These are phyloP conservation scores for Neotoxoptera formosana DNA, from an alignment of 1,140 invertebrate genomes.

Conservation along the genomic window DNA sequence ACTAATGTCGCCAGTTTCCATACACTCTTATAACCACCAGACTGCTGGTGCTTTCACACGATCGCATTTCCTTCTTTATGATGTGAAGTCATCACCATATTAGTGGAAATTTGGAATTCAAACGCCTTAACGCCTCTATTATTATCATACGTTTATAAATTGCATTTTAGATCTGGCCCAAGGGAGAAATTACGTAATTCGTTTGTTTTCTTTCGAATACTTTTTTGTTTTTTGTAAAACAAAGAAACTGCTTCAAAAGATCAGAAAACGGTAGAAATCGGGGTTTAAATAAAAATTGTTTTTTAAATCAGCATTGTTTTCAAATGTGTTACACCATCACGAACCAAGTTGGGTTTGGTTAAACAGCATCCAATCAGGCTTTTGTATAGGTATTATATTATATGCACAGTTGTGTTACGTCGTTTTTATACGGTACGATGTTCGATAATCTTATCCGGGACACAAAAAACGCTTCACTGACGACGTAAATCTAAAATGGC, in stretches of 20 bases:
- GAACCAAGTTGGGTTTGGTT: not conserved
- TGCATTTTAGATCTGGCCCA: not conserved
- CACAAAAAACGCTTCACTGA: not conserved
- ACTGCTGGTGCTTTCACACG: conserved; percentile 29
- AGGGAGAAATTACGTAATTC: not conserved
- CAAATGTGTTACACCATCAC: not conserved
- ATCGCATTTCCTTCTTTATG: not conserved
- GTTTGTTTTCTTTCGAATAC: not conserved
- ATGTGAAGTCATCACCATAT: not conserved
- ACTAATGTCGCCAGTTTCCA: not conserved
- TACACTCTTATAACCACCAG: not conserved
- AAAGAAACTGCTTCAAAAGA: not conserved
- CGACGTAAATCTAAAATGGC: not conserved
- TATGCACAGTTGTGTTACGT: not conserved
- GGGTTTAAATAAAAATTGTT: not conserved
- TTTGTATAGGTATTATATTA: not conserved
- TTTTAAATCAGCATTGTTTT: not conserved
- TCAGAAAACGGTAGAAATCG: not conserved
- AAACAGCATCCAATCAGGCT: not conserved
- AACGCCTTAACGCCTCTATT: not conserved
- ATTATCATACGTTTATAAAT: not conserved
- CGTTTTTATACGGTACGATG: not conserved
- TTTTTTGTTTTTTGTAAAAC: not conserved
- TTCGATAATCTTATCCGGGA: not conserved
- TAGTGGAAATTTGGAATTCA: not conserved